phyloP scores from a whole-genome alignment of 2,797 vertebrate genomes.

The Sciaenops ocellatus region DNA sequence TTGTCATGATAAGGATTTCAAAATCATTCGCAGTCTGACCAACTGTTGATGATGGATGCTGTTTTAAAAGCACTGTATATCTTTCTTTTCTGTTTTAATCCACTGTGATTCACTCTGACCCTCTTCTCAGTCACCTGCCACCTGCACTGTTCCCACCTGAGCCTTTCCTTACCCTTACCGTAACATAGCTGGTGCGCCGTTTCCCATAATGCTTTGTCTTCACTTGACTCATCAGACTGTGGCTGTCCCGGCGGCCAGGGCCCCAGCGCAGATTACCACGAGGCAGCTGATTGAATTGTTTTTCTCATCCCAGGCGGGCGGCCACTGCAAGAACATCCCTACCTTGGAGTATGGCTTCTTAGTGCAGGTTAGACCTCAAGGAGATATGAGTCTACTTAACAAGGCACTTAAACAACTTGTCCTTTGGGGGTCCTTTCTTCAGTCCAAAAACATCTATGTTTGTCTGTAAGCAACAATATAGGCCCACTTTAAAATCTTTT shows the following conservation, averaged over 20 bases:
- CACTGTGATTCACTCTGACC: slow-evolving; percentile 59
- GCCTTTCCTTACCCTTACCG: slow-evolving; percentile 67
- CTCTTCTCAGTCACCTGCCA: slow-evolving; percentile 58
- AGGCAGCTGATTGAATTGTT: slow-evolving; percentile 93
- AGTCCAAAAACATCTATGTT: neutral
- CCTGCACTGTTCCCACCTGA: slow-evolving; percentile 71
- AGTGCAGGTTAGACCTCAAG: slow-evolving; percentile 90
- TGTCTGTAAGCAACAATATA: slow-evolving; percentile 5
- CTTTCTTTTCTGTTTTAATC: slow-evolving; percentile 35
- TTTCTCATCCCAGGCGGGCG: slow-evolving; percentile 93
- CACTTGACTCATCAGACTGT: slow-evolving; percentile 91
- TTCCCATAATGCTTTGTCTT: slow-evolving; percentile 91
- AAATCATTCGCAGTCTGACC: neutral
- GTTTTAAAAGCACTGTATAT: slow-evolving; percentile 9
- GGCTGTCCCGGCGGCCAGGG: slow-evolving; percentile 89
- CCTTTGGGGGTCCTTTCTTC: neutral
- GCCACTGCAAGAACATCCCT: slow-evolving; percentile 98
- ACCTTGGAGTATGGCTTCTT: slow-evolving; percentile 99
- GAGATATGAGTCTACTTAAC: slow-evolving; percentile 14
- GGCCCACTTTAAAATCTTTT: neutral
- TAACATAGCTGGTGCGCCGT: slow-evolving; percentile 76
- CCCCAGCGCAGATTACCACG: slow-evolving; percentile 91
- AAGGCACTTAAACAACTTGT: neutral
- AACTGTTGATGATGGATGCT: neutral
- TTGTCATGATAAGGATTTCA: neutral